Base-by-base conservation (phyloP, 1,140 invertebrate genomes). In the Fopius arisanus region DNA sequence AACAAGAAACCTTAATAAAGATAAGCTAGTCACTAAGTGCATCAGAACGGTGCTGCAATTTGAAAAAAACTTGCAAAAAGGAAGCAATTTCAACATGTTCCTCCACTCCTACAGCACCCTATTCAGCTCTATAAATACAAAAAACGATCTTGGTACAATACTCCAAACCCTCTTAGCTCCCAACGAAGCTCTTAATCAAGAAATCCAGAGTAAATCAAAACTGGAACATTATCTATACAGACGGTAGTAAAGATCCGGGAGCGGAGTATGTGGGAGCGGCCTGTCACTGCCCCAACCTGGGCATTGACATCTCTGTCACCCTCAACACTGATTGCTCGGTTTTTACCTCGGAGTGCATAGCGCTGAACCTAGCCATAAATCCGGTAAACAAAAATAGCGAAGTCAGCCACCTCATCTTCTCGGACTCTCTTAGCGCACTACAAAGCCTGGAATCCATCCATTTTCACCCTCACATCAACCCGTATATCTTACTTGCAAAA, bases 221-320 rank as follows among this genome's bases (percentile, higher is more conserved):
- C 37, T 54, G 4, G n/a, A 54, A 54, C 19, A 10, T 16, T 2
- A 65, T 72, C 3, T 72, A 48, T 23, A 72, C 70, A 12, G 70
- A 72, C 28, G 70, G 70, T 16, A 72, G 70, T 66, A 72, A 72
- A 28, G n/a, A 14, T 3, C 2, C 19, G 10, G 33, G 48, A 2
- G 5, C 1, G 4, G 31, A 37, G 14, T 65, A 23, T 26, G 59
- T 66, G 4, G 70, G 62, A 10, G n/a, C 14, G 21, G 70, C 59
- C 14, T 63, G 37, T 33, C 21, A 54, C 48, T 54, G 48, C 21
- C 48, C 48, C 3, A 21, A 2, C 21, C 48, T 54, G 16, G 21
- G 3, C 19, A 54, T 54, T 10, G 48, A 54, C 16, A 21, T 19
- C 10, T 9, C 48, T 21, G 1, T 21, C 19, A 54, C 3, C 4